Percentiles rank a stretch among this genome's conserved stretches.
These are phyloP conservation scores for Ciconia boyciana DNA, from an alignment of 2,113 vertebrate genomes.

Conservation along the genomic window DNA sequence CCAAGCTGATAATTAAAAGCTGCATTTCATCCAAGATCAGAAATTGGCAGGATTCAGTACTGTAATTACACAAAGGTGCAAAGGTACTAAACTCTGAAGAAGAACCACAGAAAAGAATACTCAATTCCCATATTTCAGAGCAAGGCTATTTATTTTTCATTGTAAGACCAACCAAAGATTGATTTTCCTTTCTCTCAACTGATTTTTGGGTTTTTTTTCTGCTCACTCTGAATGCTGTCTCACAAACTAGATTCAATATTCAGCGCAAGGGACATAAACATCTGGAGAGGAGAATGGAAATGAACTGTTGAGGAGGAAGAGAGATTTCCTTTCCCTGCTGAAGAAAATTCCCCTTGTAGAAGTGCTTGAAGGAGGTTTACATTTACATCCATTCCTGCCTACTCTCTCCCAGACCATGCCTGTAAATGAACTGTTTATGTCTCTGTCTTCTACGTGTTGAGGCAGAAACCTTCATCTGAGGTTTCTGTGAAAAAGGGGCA, in stretches of 20 bases:
- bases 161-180: background rate
- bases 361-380: background rate
- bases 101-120: background rate
- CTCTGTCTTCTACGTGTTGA: background rate
- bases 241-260: background rate
- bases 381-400: background rate
- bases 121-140: background rate
- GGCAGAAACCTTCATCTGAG: background rate
- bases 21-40: background rate
- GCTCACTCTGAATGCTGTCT: background rate
- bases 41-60: background rate
- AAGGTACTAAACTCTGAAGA: background rate
- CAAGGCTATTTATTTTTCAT: background rate
- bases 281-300: background rate
- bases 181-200: background rate
- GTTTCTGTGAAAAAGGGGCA: background rate
- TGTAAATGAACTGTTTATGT: background rate
- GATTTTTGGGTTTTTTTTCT: background rate
- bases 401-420: background rate
- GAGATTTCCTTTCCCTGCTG: background rate
- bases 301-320: background rate
- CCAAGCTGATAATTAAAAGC: background rate
- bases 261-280: background rate
- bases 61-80: background rate
- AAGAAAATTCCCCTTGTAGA: background rate